These are phyloP conservation scores for Coregonus sp. DNA, from an alignment of 2,797 vertebrate genomes.

Conservation along the genomic window DNA sequence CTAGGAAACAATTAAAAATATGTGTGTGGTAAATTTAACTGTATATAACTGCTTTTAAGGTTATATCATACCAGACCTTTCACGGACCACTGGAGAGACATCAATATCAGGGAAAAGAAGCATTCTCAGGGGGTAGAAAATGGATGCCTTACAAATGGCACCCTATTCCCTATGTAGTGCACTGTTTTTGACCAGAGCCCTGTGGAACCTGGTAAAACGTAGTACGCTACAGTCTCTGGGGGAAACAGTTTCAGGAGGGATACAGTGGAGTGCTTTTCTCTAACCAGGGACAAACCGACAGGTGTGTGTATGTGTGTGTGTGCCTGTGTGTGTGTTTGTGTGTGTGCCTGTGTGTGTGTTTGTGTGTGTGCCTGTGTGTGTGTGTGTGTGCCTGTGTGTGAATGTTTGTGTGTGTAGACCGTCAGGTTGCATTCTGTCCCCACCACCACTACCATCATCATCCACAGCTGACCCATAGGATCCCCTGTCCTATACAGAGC, in stretches of 20 bases:
- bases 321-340: constrained; percentile 4
- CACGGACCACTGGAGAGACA: not conserved
- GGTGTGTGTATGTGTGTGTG: constrained; percentile 4
- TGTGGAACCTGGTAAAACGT: constrained; percentile 13
- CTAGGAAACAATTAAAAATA: not conserved
- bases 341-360: not conserved
- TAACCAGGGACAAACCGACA: constrained; percentile 10
- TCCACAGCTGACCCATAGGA: too few species aligned
- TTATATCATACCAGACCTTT: not conserved
- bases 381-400: not conserved
- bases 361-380: not conserved
- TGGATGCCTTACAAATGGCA: not conserved
- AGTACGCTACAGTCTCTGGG: constrained; percentile 47
- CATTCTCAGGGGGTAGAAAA: not conserved
- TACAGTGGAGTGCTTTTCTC: constrained; percentile 13
- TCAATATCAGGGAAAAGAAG: not conserved
- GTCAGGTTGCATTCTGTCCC: not conserved
- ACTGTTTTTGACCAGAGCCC: constrained; percentile 48
- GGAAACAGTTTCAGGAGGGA: constrained; percentile 43
- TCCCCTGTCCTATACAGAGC: not conserved
- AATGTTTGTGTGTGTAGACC: too few species aligned
- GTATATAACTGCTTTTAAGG: too few species aligned
- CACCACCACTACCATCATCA: too few species aligned
- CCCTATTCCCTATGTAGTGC: too few species aligned
- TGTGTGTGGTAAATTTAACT: too few species aligned